Evolutionary conservation across 2,113 vertebrate genomes (phyloP).

Genomic region (Haliaeetus leucogaster): DNA sequence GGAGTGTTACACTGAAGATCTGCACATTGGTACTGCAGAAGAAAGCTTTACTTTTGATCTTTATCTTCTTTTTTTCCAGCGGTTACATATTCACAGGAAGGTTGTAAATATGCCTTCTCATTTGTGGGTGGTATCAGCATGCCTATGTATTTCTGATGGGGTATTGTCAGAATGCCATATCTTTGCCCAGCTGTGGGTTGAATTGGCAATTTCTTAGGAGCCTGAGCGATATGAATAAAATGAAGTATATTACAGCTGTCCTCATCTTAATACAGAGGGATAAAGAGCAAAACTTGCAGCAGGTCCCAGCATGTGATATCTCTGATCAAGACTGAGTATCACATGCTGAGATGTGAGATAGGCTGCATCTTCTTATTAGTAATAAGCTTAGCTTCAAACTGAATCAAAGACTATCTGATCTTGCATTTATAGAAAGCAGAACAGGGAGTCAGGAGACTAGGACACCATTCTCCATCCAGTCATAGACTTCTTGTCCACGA

Average conservation of each 20-base stretch:
- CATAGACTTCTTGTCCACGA: background rate
- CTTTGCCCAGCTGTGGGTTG: constrained; percentile 56
- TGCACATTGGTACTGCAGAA: background rate
- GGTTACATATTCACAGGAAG: constrained; percentile 12
- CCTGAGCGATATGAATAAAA: constrained; percentile 36
- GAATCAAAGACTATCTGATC: background rate
- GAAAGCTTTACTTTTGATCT: constrained; percentile 37
- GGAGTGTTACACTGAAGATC: background rate
- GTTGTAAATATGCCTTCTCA: constrained; percentile 20
- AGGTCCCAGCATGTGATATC: constrained; percentile 33
- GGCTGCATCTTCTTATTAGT: constrained; percentile 25
- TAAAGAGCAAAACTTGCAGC: constrained; percentile 45
- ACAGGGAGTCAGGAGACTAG: background rate
- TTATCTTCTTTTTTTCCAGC: constrained; percentile 7
- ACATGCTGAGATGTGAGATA: constrained; percentile 44
- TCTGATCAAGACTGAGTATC: constrained; percentile 41
- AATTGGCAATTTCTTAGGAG: constrained; percentile 48
- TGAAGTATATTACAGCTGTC: constrained; percentile 52
- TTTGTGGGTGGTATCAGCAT: constrained; percentile 63
- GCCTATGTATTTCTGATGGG: constrained; percentile 36
- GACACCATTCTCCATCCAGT: background rate
- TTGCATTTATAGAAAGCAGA: background rate
- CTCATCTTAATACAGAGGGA: constrained; percentile 62
- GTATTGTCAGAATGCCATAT: constrained; percentile 51
- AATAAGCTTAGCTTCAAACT: constrained; percentile 26